Evolutionary conservation across 2,113 vertebrate species (phyloP).

Genomic region (Apodemus sylvaticus): DNA sequence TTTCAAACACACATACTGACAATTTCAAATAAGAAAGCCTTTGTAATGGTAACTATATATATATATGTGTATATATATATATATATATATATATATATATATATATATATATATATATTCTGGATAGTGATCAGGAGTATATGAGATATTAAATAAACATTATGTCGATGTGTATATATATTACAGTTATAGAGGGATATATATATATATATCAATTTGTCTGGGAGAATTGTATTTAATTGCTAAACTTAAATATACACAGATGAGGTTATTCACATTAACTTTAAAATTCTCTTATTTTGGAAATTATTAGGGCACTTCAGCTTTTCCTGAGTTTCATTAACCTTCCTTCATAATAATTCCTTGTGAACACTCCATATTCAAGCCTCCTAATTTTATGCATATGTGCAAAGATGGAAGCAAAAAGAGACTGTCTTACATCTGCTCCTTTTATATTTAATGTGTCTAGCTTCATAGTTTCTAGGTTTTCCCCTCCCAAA

Average conservation of each 20-base stretch:
- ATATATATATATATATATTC: too few relatives aligned
- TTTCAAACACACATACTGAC: neutral
- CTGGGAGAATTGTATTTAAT: neutral
- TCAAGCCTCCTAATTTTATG: neutral
- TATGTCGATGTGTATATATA: too few relatives aligned
- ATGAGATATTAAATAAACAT: too few relatives aligned
- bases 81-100: too few relatives aligned
- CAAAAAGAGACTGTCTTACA: neutral
- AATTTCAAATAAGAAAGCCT: neutral
- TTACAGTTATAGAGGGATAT: too few relatives aligned
- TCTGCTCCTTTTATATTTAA: neutral
- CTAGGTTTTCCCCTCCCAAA: neutral
- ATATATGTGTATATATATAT: too few relatives aligned
- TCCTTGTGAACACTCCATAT: neutral
- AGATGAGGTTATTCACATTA: neutral
- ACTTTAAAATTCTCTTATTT: neutral
- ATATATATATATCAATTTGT: neutral
- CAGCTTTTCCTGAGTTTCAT: neutral
- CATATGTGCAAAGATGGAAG: neutral
- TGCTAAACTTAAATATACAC: neutral
- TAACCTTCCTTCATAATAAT: neutral
- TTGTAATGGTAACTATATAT: neutral
- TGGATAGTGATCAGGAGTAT: too few relatives aligned
- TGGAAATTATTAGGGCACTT: neutral
- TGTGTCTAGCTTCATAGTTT: neutral